phyloP scores from a whole-genome alignment of 2,113 vertebrate species.

The Ochotona princeps region DNA sequence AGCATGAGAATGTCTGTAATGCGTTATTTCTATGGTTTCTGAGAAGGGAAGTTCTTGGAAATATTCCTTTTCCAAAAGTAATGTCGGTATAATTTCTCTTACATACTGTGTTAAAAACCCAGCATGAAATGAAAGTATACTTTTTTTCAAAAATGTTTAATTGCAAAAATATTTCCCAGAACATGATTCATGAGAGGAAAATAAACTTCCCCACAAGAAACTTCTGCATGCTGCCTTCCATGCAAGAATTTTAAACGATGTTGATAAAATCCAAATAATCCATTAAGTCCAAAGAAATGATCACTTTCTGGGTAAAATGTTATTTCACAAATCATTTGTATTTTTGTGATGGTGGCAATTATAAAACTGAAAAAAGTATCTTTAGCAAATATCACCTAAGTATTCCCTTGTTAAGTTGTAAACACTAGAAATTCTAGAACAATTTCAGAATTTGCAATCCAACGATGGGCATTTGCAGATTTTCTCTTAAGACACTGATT shows the following conservation, averaged over 20 bases:
- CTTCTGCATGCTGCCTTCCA: background rate
- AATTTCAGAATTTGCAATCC: background rate
- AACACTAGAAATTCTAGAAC: background rate
- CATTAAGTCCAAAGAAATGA: background rate
- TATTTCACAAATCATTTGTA: background rate
- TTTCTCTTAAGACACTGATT: constrained; percentile 5
- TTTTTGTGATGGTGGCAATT: background rate
- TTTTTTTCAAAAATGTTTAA: background rate
- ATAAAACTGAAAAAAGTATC: background rate
- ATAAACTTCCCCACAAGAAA: background rate
- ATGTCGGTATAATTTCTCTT: background rate
- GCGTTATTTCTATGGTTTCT: background rate
- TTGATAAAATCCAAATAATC: background rate
- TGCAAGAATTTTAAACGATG: background rate
- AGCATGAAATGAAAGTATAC: background rate
- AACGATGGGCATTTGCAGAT: background rate
- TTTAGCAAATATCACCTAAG: background rate
- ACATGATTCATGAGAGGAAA: background rate
- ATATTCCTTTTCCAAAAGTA: background rate
- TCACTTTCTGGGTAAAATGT: background rate
- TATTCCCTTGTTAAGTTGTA: background rate
- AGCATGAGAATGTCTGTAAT: background rate
- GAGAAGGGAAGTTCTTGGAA: background rate
- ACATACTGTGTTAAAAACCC: background rate
- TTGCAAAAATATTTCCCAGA: background rate